A percentile compares a stretch with the other conserved stretches of the same genome.
phyloP scores from a whole-genome alignment of 2,797 vertebrate species.

The Harpagifer antarcticus region DNA sequence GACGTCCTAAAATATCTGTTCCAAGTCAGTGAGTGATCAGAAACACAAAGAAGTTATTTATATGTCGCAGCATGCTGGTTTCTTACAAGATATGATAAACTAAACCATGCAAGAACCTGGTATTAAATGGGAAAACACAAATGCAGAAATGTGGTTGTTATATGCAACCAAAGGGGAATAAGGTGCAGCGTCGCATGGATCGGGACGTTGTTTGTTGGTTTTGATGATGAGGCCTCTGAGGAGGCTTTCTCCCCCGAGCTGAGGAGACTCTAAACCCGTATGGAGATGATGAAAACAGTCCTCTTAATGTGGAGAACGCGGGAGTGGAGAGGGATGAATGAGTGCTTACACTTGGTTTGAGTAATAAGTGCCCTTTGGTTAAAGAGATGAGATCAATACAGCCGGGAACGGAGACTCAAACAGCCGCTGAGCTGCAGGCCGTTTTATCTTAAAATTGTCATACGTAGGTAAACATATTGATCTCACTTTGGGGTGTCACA shows the following conservation, averaged over 20 bases:
- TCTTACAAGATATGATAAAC: background rate
- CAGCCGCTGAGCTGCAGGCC: conserved; percentile 33
- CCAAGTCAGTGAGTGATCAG: background rate
- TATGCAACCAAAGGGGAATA: conserved; percentile 26
- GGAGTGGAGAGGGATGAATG: conserved; percentile 17
- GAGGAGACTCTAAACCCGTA: conserved; percentile 44
- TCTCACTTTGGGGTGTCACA: background rate
- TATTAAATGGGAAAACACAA: background rate
- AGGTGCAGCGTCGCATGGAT: conserved; percentile 11
- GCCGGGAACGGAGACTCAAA: conserved; percentile 27
- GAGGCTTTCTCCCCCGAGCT: conserved; percentile 39
- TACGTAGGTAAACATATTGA: conserved; percentile 56
- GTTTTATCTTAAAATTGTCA: conserved; percentile 50
- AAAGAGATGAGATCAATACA: conserved; percentile 53
- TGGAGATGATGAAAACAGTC: conserved; percentile 63
- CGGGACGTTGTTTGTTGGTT: conserved; percentile 64
- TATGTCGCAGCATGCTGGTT: background rate
- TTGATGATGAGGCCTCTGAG: conserved; percentile 70
- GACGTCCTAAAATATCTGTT: background rate
- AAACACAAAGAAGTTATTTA: background rate
- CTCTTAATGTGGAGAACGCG: conserved; percentile 12
- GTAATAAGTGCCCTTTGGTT: conserved; percentile 40
- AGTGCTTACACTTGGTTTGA: conserved; percentile 15
- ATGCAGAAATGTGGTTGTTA: background rate
- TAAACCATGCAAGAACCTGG: background rate